These are phyloP conservation scores for Papilio protenor DNA, from an alignment of 2,888 invertebrate species.

Conservation along the genomic window DNA sequence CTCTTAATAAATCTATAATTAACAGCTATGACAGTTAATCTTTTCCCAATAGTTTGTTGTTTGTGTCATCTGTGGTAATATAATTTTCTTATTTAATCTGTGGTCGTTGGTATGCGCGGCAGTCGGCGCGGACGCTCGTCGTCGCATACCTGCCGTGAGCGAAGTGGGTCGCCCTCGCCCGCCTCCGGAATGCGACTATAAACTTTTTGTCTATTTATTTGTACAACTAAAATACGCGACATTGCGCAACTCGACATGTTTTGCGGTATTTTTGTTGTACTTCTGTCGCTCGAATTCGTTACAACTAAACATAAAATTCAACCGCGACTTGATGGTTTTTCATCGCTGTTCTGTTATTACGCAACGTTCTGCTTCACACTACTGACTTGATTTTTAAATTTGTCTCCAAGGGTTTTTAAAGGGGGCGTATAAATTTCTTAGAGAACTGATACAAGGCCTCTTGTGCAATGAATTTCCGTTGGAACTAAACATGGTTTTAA, in stretches of 20 bases:
- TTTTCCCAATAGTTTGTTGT: not conserved
- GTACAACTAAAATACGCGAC: conserved; percentile 40
- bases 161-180: conserved; percentile 48
- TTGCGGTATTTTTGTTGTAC: conserved; percentile 22
- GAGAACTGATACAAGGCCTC: not conserved
- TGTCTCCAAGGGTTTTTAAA: not conserved
- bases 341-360: not conserved
- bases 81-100: conserved; percentile 36
- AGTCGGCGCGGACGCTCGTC: conserved; percentile 27
- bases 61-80: conserved; percentile 21
- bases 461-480: not conserved
- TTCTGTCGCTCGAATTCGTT: not conserved
- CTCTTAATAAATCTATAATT: not conserved
- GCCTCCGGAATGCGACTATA: conserved; percentile 42
- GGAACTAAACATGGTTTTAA: not conserved
- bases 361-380: not conserved
- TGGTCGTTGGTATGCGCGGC: conserved; percentile 18
- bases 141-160: conserved; percentile 49
- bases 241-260: conserved; percentile 36
- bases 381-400: not conserved
- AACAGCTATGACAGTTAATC: not conserved
- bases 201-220: conserved; percentile 44
- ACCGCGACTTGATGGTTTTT: not conserved
- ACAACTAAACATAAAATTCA: not conserved
- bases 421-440: not conserved